These are phyloP conservation scores for Protula sp. DNA, from an alignment of 2,888 invertebrate genomes.

Conservation along the genomic window DNA sequence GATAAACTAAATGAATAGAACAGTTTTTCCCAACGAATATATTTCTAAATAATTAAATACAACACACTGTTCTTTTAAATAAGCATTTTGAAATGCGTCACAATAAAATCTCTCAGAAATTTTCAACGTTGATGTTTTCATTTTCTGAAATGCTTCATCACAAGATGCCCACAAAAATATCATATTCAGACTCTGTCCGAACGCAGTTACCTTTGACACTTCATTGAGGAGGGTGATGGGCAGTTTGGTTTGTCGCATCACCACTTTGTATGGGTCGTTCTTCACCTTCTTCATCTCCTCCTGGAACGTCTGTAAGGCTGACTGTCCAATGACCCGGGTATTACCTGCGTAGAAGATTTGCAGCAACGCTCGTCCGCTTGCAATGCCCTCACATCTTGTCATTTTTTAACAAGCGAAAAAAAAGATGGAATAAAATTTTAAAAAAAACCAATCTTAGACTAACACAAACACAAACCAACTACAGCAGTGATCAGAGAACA, in stretches of 20 bases:
- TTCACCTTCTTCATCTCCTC: conserved; percentile 90
- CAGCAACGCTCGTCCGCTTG: neutral
- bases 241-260: conserved; percentile 92
- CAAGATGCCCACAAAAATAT: too few relatives aligned
- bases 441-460: too few relatives aligned
- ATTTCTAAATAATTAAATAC: neutral
- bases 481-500: too few relatives aligned
- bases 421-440: neutral
- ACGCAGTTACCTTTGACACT: conserved; percentile 61
- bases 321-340: conserved; percentile 89
- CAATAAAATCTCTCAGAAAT: neutral
- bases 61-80: neutral
- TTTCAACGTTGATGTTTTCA: neutral
- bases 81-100: neutral
- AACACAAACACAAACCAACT: too few relatives aligned
- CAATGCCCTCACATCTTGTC: neutral
- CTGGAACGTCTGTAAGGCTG: conserved; percentile 63
- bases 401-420: neutral
- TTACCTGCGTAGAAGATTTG: conserved; percentile 66
- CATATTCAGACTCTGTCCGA: too few relatives aligned
- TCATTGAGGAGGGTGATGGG: conserved; percentile 93
- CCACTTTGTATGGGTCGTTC: conserved; percentile 93
- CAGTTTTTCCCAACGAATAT: neutral
- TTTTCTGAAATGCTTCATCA: neutral
- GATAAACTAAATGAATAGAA: neutral